Percentiles rank a stretch among this genome's conserved stretches.
These are phyloP conservation scores for Tromatobia lineatoria DNA, from an alignment of 2,888 invertebrate genomes.

Conservation along the genomic window DNA sequence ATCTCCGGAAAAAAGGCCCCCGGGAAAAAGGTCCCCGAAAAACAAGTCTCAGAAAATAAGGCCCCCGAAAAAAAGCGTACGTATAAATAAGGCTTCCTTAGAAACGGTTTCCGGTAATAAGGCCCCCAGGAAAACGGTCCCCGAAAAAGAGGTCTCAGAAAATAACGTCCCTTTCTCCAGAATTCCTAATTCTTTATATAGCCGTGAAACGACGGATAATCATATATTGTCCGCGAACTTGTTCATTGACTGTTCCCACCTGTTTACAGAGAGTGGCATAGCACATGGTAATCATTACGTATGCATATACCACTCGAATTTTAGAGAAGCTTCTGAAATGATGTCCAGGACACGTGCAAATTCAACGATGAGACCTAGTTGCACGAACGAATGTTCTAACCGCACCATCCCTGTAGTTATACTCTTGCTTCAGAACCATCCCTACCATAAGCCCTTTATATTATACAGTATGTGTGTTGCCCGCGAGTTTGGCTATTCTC, in stretches of 20 bases:
- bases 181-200: too few species aligned
- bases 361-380: slow-evolving; percentile 36
- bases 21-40: too few species aligned
- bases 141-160: too few species aligned
- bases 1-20: too few species aligned
- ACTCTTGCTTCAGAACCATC: slow-evolving; percentile 19
- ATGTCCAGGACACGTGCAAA: slow-evolving; percentile 25
- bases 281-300: slow-evolving; percentile 31
- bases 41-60: too few species aligned
- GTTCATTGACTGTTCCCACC: not conserved
- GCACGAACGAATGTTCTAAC: not conserved
- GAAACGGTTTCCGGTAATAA: too few species aligned
- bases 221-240: not conserved
- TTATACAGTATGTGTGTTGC: slow-evolving; percentile 16
- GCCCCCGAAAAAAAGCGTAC: too few species aligned
- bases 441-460: slow-evolving; percentile 23
- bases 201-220: not conserved
- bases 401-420: slow-evolving; percentile 36
- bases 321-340: slow-evolving; percentile 42
- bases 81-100: too few species aligned
- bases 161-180: too few species aligned
- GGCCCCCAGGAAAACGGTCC: too few species aligned
- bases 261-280: not conserved
- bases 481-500: slow-evolving; percentile 29
- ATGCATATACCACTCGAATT: slow-evolving; percentile 53